These are phyloP conservation scores for Alces alces DNA, from an alignment of 2,113 vertebrate species.

Conservation along the genomic window DNA sequence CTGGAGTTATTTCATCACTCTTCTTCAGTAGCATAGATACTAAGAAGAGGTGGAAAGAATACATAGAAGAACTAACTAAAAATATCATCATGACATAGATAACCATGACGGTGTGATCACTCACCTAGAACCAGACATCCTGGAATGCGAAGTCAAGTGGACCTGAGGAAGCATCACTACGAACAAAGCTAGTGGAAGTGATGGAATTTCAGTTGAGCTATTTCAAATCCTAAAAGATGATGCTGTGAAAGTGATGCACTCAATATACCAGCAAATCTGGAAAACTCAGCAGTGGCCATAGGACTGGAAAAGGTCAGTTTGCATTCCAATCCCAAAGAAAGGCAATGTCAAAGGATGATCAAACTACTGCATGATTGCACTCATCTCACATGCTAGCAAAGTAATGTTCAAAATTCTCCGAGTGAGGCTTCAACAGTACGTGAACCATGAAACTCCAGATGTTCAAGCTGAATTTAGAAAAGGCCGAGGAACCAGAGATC, in stretches of 20 bases:
- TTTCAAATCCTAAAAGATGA: too few species aligned
- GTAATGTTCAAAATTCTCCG: background rate
- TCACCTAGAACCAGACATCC: background rate
- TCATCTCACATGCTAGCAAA: background rate
- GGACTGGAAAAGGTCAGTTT: too few species aligned
- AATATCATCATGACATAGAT: background rate
- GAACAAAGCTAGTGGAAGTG: background rate
- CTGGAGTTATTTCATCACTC: too few species aligned
- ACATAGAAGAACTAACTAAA: background rate
- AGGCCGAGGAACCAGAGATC: background rate
- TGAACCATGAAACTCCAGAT: background rate
- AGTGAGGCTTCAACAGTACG: background rate
- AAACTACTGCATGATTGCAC: fast-evolving
- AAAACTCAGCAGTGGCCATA: too few species aligned
- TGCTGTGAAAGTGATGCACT: too few species aligned
- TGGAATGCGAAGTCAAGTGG: background rate
- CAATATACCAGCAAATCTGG: too few species aligned
- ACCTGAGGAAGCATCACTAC: background rate
- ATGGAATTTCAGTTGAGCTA: background rate
- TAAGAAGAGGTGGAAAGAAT: background rate
- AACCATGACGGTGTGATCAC: fast-evolving
- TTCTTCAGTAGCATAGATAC: background rate
- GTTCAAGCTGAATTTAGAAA: background rate
- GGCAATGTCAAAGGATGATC: background rate
- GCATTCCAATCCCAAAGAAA: too few species aligned